Conservation (phyloP, 2,797 vertebrate species). For the Pseudomugil tenellus region DNA sequence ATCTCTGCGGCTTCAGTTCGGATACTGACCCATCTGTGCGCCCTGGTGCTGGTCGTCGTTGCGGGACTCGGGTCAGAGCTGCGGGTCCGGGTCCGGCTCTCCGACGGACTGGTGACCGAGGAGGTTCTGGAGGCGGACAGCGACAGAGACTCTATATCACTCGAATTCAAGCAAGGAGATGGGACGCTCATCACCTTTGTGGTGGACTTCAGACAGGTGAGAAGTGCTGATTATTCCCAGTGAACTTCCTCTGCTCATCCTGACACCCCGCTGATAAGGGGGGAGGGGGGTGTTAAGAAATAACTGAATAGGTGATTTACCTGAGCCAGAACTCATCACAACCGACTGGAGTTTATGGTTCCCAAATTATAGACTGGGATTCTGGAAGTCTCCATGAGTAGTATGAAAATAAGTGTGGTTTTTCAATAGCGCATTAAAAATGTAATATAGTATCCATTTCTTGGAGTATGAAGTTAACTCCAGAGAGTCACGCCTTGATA, state of each 20-base stretch:
- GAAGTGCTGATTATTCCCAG: constrained; percentile 2
- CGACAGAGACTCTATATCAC: constrained; percentile 87
- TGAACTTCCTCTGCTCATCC: not conserved
- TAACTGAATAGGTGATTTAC: not conserved
- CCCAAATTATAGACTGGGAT: not conserved
- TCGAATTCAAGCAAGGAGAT: constrained; percentile 92
- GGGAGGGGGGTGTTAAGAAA: not conserved
- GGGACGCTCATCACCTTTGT: constrained; percentile 91
- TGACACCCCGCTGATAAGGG: constrained; percentile 36
- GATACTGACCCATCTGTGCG: constrained; percentile 62
- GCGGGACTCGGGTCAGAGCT: constrained; percentile 84
- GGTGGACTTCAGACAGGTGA: constrained; percentile 95
- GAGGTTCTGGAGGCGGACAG: constrained; percentile 94
- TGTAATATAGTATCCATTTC: not conserved
- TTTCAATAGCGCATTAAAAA: not conserved
- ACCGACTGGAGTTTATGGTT: not conserved
- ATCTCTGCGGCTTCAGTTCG: constrained; percentile 63
- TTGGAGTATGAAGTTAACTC: not conserved
- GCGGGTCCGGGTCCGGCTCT: constrained; percentile 90
- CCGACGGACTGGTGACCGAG: constrained; percentile 91
- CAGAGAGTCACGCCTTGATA: not conserved
- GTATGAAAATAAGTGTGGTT: not conserved
- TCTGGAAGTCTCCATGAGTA: constrained; percentile 5
- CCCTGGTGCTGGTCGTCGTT: constrained; percentile 64
- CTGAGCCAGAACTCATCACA: not conserved